phyloP scores from a whole-genome alignment of 1,140 invertebrate species.

The Drosophila mayri region DNA sequence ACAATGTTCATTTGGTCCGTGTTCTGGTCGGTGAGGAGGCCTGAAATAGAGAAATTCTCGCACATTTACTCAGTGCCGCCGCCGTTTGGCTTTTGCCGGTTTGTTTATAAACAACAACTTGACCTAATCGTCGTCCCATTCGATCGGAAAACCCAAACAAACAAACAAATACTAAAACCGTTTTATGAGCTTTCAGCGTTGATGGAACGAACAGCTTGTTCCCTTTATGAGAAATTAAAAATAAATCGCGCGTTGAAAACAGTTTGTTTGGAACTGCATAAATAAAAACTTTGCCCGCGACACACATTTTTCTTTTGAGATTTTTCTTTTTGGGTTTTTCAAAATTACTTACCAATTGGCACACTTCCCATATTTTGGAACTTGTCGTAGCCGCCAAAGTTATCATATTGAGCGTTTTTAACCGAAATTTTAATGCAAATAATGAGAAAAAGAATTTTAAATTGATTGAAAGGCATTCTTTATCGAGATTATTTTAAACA shows the following conservation, averaged over 20 bases:
- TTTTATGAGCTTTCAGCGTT: constrained; percentile 78
- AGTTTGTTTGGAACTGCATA: constrained; percentile 46
- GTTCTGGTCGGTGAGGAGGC: constrained; percentile 76
- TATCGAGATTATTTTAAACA: constrained; percentile 14
- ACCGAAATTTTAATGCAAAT: constrained; percentile 8
- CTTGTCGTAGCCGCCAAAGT: constrained; percentile 43
- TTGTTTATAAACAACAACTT: constrained; percentile 78
- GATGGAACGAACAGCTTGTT: constrained; percentile 80
- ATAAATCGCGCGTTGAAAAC: constrained; percentile 64
- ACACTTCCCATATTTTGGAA: constrained; percentile 53
- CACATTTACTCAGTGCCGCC: constrained; percentile 3
- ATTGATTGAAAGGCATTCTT: constrained; percentile 40
- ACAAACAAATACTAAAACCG: constrained; percentile 77
- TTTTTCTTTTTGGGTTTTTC: constrained; percentile 3
- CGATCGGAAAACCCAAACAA: constrained; percentile 56
- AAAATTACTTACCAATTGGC: constrained; percentile 67
- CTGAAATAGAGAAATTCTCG: constrained; percentile 40
- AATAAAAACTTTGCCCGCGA: constrained; percentile 24
- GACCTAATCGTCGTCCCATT: constrained; percentile 63
- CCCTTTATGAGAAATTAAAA: constrained; percentile 78
- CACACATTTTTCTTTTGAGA: constrained; percentile 35
- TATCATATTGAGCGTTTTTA: constrained; percentile 42
- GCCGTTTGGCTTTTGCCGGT: constrained; percentile 44
- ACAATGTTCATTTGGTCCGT: constrained; percentile 74
- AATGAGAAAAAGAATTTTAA: constrained; percentile 17